Percentiles rank a stretch among this genome's conserved stretches.
These are phyloP conservation scores for Artemia sp. DNA, from an alignment of 2,888 invertebrate species.

Conservation along the genomic window DNA sequence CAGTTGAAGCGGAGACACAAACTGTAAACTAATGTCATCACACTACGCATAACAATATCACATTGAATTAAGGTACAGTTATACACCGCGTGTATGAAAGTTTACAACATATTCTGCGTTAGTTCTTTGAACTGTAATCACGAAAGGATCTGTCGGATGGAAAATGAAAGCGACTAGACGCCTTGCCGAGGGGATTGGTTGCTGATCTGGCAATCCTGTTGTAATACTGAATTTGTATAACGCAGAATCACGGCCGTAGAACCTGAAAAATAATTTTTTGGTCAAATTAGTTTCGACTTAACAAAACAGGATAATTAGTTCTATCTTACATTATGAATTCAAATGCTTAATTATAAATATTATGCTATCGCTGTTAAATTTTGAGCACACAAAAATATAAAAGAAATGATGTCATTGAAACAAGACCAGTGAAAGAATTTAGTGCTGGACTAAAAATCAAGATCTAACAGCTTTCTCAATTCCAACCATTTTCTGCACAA, in stretches of 20 bases:
- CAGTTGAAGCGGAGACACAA: too few relatives aligned
- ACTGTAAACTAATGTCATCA: too few relatives aligned
- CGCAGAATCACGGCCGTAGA: slow-evolving; percentile 65
- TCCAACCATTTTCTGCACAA: too few relatives aligned
- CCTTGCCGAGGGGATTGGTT: slow-evolving; percentile 48
- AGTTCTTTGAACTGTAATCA: slow-evolving; percentile 82
- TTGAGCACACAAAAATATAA: too few relatives aligned
- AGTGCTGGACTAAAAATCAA: too few relatives aligned
- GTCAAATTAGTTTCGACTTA: background rate
- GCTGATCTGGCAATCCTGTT: slow-evolving; percentile 45
- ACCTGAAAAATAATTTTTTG: slow-evolving; percentile 38
- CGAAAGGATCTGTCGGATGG: slow-evolving; percentile 89
- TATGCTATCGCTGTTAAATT: too few relatives aligned
- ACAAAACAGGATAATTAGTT: slow-evolving; percentile 24
- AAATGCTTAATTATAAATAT: too few relatives aligned
- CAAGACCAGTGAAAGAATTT: too few relatives aligned
- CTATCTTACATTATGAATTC: background rate
- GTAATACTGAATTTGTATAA: slow-evolving; percentile 58
- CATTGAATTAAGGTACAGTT: background rate
- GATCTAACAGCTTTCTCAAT: too few relatives aligned
- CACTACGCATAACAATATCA: too few relatives aligned
- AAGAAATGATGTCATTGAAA: too few relatives aligned
- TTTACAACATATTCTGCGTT: slow-evolving; percentile 85
- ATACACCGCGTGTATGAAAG: slow-evolving; percentile 62
- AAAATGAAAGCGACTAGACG: slow-evolving; percentile 84